Base-by-base conservation (phyloP, 2,888 invertebrate genomes). In the Chrysolina oricalcia region DNA sequence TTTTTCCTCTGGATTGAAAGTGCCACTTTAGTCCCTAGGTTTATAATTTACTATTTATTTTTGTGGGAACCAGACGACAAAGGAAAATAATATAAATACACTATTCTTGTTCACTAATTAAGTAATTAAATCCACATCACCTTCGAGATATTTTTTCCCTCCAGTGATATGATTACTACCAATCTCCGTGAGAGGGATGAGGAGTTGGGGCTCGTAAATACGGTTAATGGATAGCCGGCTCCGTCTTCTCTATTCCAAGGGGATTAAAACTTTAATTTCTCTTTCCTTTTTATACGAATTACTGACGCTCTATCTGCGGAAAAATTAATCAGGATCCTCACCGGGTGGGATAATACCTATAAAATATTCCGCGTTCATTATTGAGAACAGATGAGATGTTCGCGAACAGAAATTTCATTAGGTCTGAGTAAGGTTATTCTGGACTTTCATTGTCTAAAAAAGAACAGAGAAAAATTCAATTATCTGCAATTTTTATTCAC, bases 181-280 rank as follows among this genome's bases (percentile, higher is more conserved):
- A 53, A 53, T 13, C 10, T 53, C 21, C 19, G 53, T 17, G 53
- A 53, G 11, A 11, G 11, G 13, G 21, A 21, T 21, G 53, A 23
- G 53, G 19, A 53, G 53, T 53, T 53, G 19, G 11, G 19, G 11
- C 53, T 21, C 21, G 53, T 53, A 53, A 53, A 53, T 21, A 21
- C 53, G 19, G 53, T 21, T 53, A 53, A 53, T 23, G 21, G 53
- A 53, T 53, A 19, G 21, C 53, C 19, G 53, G 53, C 53, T 53
- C 53, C 53, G 53, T 53, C 53, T 53, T 53, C 53, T 53, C 53
- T 53, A 53, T 53, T 53, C 53, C 21, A 4, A 17, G 11, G 53
- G 53, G 53, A 53, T 53, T 53, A 53, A 53, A 53, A 53, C 19
- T 53, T 53, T 53, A 23, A 53, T 53, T 53, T 53, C 21, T 21